These are phyloP conservation scores for Pseudomyrmex flavicornis DNA, from an alignment of 1,140 invertebrate species.

Conservation along the genomic window DNA sequence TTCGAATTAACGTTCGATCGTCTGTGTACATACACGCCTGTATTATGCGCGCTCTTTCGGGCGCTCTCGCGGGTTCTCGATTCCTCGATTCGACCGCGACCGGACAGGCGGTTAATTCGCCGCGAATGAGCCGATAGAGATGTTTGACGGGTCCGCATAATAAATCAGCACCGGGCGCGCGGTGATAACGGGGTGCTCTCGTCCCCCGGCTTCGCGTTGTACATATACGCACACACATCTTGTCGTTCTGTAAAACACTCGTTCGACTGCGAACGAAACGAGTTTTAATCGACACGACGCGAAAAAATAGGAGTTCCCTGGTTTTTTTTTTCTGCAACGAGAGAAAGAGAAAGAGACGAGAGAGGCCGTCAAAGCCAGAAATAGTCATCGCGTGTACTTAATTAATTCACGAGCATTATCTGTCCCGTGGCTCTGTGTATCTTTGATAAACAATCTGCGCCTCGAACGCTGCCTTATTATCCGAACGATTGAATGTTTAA, in stretches of 20 bases:
- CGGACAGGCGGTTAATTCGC: slow-evolving; percentile 55
- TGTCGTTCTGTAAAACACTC: slow-evolving; percentile 36
- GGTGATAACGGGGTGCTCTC: slow-evolving; percentile 35
- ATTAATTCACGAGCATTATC: slow-evolving; percentile 81
- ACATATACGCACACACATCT: no score
- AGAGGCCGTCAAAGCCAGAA: slow-evolving; percentile 25
- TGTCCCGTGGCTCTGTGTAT: slow-evolving; percentile 58
- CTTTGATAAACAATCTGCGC: slow-evolving; percentile 68
- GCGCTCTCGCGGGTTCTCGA: neutral
- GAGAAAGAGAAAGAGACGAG: neutral
- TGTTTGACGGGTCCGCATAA: slow-evolving; percentile 63
- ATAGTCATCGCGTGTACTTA: slow-evolving; percentile 62
- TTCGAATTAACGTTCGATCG: slow-evolving; percentile 47
- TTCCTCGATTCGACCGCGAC: slow-evolving; percentile 38
- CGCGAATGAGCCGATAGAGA: slow-evolving; percentile 61
- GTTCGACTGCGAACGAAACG: slow-evolving; percentile 39
- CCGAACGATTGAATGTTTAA: slow-evolving; percentile 75
- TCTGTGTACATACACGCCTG: no score
- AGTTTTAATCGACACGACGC: slow-evolving; percentile 9
- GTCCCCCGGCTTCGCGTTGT: no score
- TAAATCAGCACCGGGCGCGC: slow-evolving; percentile 62
- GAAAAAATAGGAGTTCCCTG: slow-evolving; percentile 37
- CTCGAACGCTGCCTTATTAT: slow-evolving; percentile 69
- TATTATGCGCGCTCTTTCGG: no score
- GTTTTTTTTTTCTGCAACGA: neutral